Evolutionary conservation across 2,888 invertebrate species (phyloP).

Genomic region (Microplitis manilae): DNA sequence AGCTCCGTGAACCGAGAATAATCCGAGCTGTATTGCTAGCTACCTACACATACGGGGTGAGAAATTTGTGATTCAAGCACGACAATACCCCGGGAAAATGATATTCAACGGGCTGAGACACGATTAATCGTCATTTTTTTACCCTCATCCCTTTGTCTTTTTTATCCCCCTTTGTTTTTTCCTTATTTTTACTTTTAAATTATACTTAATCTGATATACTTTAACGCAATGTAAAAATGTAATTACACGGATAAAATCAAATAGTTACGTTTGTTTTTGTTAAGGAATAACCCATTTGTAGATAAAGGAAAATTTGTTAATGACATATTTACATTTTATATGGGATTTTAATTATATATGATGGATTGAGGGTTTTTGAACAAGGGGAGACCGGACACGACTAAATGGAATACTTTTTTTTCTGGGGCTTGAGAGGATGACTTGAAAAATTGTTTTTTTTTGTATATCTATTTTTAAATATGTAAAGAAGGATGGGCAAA

Average conservation of each 20-base stretch:
- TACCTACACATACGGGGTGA: neutral
- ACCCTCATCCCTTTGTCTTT: neutral
- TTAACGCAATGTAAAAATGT: neutral
- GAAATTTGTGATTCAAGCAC: constrained; percentile 21
- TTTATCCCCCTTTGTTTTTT: neutral
- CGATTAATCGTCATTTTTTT: constrained; percentile 27
- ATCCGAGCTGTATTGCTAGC: neutral
- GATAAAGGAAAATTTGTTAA: too few species aligned
- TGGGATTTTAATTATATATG: too few species aligned
- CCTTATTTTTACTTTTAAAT: neutral
- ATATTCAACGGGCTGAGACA: constrained; percentile 35
- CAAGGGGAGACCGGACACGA: too few species aligned
- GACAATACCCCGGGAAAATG: constrained; percentile 29
- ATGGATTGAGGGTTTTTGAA: too few species aligned
- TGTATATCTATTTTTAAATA: too few species aligned
- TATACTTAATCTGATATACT: neutral
- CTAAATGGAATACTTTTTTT: too few species aligned
- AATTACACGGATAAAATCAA: neutral
- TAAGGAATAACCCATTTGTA: too few species aligned
- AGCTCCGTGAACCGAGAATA: constrained; percentile 21
- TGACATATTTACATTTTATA: too few species aligned
- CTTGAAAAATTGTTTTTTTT: too few species aligned
- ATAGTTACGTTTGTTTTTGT: too few species aligned
- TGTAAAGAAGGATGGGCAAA: too few species aligned
- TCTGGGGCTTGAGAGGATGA: too few species aligned